These are phyloP conservation scores for Zosterops borbonicus DNA, from an alignment of 2,113 vertebrate genomes.

Conservation along the genomic window DNA sequence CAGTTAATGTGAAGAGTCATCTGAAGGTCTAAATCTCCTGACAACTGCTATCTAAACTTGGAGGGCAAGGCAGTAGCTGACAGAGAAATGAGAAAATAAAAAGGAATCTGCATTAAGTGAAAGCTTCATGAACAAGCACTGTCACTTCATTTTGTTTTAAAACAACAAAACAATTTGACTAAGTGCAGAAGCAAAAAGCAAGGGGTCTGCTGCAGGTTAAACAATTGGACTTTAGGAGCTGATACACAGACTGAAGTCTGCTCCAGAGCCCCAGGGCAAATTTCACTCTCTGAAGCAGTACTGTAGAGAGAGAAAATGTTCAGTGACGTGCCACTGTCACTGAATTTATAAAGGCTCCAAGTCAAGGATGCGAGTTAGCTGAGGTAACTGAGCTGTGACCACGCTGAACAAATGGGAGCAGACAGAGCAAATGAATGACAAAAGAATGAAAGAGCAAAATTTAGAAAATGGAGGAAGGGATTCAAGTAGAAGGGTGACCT, in stretches of 20 bases:
- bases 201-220: not conserved
- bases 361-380: not conserved
- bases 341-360: not conserved
- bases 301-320: not conserved
- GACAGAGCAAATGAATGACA: not conserved
- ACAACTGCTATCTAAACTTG: not conserved
- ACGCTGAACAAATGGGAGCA: fast-evolving
- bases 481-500: not conserved
- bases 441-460: not conserved
- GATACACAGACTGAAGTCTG: not conserved
- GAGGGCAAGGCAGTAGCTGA: not conserved
- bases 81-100: not conserved
- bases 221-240: not conserved
- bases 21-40: not conserved
- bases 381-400: not conserved
- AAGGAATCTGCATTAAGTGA: not conserved
- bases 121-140: not conserved
- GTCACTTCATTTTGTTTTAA: not conserved
- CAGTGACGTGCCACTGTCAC: not conserved
- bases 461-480: not conserved
- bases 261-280: not conserved
- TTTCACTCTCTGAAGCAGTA: not conserved
- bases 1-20: not conserved
- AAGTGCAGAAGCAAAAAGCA: not conserved
- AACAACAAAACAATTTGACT: not conserved